Evolutionary conservation across 2,888 invertebrate genomes (phyloP).

Genomic region (Diadegma fenestrale): DNA sequence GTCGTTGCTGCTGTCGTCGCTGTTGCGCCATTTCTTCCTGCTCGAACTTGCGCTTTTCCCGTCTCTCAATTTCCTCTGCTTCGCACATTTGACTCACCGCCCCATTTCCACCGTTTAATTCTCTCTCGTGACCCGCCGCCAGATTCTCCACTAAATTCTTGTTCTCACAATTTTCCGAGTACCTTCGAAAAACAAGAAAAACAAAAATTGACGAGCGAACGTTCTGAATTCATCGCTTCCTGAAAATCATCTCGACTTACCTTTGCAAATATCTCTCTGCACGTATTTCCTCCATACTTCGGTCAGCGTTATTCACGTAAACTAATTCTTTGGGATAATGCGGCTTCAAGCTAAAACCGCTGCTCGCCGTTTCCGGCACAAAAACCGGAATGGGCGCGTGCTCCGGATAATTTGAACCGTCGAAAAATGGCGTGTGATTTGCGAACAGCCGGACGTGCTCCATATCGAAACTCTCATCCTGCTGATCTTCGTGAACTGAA

Average conservation of each 20-base stretch:
- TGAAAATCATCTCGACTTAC: constrained; percentile 63
- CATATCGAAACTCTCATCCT: constrained; percentile 75
- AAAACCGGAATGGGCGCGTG: constrained; percentile 78
- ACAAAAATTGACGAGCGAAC: neutral
- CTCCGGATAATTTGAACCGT: constrained; percentile 79
- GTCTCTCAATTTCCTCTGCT: constrained; percentile 70
- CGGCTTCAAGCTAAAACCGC: constrained; percentile 78
- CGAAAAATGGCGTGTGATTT: constrained; percentile 80
- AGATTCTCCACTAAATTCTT: constrained; percentile 37
- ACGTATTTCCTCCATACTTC: constrained; percentile 92
- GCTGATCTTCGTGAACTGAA: constrained; percentile 89
- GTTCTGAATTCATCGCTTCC: neutral
- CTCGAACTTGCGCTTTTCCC: constrained; percentile 72
- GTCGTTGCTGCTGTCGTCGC: constrained; percentile 58
- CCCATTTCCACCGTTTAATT: constrained; percentile 38
- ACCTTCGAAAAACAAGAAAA: constrained; percentile 34
- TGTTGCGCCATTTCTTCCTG: constrained; percentile 70
- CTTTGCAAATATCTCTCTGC: constrained; percentile 86
- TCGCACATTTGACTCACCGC: constrained; percentile 69
- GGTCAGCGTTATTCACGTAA: constrained; percentile 89
- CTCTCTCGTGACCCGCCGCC: constrained; percentile 12
- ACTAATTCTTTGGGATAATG: constrained; percentile 84
- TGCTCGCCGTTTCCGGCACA: constrained; percentile 76
- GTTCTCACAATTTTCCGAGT: constrained; percentile 54
- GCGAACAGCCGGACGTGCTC: constrained; percentile 79